Percentiles rank a stretch among this genome's conserved stretches.
Conservation (phyloP, 2,888 invertebrate genomes). For the Aleiodes alternator region DNA sequence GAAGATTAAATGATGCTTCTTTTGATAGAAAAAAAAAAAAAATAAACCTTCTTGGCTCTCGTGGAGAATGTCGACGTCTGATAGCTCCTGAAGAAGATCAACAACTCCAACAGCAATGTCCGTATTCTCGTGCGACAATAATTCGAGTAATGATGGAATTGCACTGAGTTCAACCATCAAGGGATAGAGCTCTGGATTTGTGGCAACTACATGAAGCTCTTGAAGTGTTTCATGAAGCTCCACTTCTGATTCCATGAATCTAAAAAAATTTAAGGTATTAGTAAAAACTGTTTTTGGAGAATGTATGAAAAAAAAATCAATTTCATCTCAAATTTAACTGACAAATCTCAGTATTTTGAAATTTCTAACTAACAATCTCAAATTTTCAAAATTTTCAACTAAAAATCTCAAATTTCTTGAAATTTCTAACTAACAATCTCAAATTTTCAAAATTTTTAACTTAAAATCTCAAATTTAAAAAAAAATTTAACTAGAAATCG, state of each 20-base stretch:
- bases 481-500: too few relatives aligned
- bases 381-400: too few relatives aligned
- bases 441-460: too few relatives aligned
- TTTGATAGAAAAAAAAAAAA: too few relatives aligned
- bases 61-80: conserved; percentile 96
- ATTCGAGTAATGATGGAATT: conserved; percentile 92
- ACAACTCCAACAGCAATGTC: conserved; percentile 92
- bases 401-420: too few relatives aligned
- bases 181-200: conserved; percentile 96
- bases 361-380: too few relatives aligned
- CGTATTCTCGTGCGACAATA: conserved; percentile 97
- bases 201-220: conserved; percentile 95
- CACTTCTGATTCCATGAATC: conserved; percentile 98
- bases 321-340: too few relatives aligned
- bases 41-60: conserved; percentile 86
- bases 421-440: too few relatives aligned
- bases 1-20: too few relatives aligned
- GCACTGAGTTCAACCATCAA: conserved; percentile 92
- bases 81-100: conserved; percentile 87
- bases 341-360: too few relatives aligned
- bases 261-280: conserved; percentile 61
- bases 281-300: background rate
- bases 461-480: too few relatives aligned
- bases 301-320: too few relatives aligned
- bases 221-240: conserved; percentile 92